Conservation (phyloP, 1,140 invertebrate species). For the Dinoponera quadriceps region DNA sequence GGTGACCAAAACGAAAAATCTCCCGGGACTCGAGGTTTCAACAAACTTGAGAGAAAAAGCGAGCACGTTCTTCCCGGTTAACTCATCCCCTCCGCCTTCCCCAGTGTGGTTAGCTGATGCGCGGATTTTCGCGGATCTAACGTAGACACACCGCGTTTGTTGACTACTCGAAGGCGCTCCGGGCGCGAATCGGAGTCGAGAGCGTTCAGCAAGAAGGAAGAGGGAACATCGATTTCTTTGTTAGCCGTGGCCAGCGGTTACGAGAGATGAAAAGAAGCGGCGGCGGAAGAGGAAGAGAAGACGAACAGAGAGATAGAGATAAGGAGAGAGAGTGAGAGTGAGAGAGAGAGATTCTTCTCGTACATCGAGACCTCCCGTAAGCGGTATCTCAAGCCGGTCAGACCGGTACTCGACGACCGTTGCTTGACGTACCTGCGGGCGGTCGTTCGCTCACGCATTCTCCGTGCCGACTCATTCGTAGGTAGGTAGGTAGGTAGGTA, state of each 20-base stretch:
- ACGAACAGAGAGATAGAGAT: not conserved
- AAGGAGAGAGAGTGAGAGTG: constrained; percentile 21
- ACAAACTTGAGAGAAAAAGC: constrained; percentile 10
- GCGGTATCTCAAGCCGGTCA: constrained; percentile 73
- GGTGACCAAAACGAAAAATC: no score
- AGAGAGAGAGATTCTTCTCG: constrained; percentile 40
- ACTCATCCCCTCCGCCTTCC: not conserved
- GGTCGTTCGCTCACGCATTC: constrained; percentile 53
- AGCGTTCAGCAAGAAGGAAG: constrained; percentile 26
- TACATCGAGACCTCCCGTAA: constrained; percentile 74
- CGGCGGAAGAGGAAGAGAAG: not conserved
- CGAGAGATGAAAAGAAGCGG: not conserved
- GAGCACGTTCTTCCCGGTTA: no score
- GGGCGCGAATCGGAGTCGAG: constrained; percentile 42
- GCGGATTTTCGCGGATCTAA: not conserved
- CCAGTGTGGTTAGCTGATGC: not conserved
- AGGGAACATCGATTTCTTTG: constrained; percentile 68
- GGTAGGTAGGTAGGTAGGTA: no score
- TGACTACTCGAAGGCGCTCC: constrained; percentile 36
- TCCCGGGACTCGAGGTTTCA: not conserved
- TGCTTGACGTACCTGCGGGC: constrained; percentile 65
- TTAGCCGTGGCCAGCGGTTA: constrained; percentile 37
- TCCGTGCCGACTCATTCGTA: constrained; percentile 12
- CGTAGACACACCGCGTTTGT: constrained; percentile 19
- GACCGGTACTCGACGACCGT: constrained; percentile 76